A percentile compares a stretch with the other conserved stretches of the same genome.
Evolutionary conservation across 2,888 invertebrate genomes (phyloP).

Genomic region (Lasioglossum zephyrum): DNA sequence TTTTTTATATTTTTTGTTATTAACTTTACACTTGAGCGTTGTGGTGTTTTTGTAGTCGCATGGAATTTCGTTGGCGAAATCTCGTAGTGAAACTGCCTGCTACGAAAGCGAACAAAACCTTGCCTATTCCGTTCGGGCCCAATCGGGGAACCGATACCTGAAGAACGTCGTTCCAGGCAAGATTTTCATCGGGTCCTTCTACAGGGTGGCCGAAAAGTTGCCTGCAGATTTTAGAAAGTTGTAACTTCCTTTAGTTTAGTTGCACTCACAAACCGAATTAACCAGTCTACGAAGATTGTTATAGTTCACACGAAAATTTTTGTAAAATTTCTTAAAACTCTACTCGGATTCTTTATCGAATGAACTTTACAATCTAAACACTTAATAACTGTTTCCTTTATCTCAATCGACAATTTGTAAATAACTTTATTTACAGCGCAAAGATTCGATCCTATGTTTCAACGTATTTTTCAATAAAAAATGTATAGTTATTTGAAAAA

Average conservation of each 20-base stretch:
- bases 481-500: no score
- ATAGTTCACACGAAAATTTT: neutral
- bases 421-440: no score
- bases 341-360: no score
- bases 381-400: neutral
- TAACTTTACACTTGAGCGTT: neutral
- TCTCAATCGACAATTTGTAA: no score
- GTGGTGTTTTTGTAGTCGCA: neutral
- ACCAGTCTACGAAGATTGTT: neutral
- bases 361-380: neutral
- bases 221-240: neutral
- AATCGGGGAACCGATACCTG: conserved; percentile 10
- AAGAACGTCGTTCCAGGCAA: neutral
- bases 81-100: neutral
- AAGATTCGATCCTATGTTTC: no score
- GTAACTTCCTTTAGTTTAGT: neutral
- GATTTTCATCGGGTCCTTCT: conserved; percentile 2
- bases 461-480: no score
- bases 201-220: neutral
- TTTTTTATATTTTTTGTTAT: no score
- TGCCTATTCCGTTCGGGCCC: neutral
- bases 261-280: neutral
- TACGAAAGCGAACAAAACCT: neutral
- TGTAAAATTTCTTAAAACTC: neutral
- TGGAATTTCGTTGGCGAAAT: neutral